Base-by-base conservation (phyloP, 2,888 invertebrate genomes). In the Balanococcus diminutus region DNA sequence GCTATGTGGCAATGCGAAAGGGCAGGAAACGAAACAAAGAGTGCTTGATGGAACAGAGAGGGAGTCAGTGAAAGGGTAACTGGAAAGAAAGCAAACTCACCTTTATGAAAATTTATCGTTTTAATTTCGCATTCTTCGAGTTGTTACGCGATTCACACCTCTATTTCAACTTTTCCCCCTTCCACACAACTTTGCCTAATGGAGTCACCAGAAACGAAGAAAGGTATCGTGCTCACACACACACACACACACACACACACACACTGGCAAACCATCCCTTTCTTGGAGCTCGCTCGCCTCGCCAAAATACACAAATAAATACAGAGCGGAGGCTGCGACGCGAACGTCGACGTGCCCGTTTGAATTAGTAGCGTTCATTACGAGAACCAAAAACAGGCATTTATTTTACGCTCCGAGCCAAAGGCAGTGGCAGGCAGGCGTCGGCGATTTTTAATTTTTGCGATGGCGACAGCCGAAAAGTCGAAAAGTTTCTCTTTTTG, bases 71-170 rank as follows among this genome's bases (percentile, higher is more conserved):
- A 22, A 56, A 56, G 72, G 75, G 36, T 79, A 36, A 79, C 75
- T 79, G 2, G 75, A 79, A 36, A 79, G 75, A 79, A 79, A 79
- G 75, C 67, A 16, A 79, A 79, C 75, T 79, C 36, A 79, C 75
- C 85, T 85, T 85, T 85, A 85, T 85, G 85, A 85, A 85, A 85
- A 85, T 85, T 85, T 85, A 85, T 85, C 85, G 85, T 85, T 85
- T 85, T 85, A 85, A 85, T 85, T 85, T 85, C 85, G 85, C 79
- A 85, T 85, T 85, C 85, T 85, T 75, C 42, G 79, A 79, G 85
- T 85, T 85, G 85, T 85, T 79, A 85, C 36, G 85, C 85, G 85
- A 51, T 85, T 85, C 85, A 79, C 85, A 85, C 85, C 79, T 56
- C 56, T 85, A 72, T 85, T 85, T 79, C 72, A 67, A 46, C 83